Base-by-base conservation (phyloP, 2,888 invertebrate species). In the Ophion ellenae region DNA sequence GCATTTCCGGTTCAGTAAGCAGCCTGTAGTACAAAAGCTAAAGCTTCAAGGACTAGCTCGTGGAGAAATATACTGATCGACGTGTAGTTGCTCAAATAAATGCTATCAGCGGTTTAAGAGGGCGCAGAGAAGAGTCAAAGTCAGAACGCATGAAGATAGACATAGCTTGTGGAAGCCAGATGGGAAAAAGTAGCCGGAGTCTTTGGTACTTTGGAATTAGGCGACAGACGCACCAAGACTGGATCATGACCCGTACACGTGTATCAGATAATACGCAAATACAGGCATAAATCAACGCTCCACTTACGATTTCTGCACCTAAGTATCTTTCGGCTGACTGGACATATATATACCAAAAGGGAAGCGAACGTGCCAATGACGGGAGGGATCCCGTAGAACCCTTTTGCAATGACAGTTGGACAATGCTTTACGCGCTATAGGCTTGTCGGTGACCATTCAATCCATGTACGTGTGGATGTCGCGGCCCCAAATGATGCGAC, bases 41-140 rank as follows among this genome's bases (percentile, higher is more conserved):
- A 57, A 63, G 63, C 69, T 63, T n/a, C 64, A 53, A 63, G 32
- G 67, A 75, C 32, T 20, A 61, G 24, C 5, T 73, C 40, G 61
- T 85, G 86, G 88, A 87, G 86, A 53, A 47, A 73, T 53, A 20
- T 87, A 87, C 89, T 88, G 87, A 87, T 82, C 87, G 85, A 81
- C 85, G 88, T 85, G 89, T 14, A 9, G 88, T 90, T 90, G 87
- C 87, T 88, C 86, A 87, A 90, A 82, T 82, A 89, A 90, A 89
- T 90, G 83, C 90, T 89, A 90, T 92, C 90, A 91, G 90, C 85
- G 89, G 85, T 83, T 78, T 76, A 3, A 66, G 10, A 11, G 7
- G 47, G 9, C 14, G 14, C 10, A 9, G 0, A 47, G 47, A 14
- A 47, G 2, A 47, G 11, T 47, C 47, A 47, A 47, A 47, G 47